Percentiles rank a stretch among this genome's conserved stretches.
Evolutionary conservation across 2,797 vertebrate species (phyloP).

Genomic region (Gallinago stenura): DNA sequence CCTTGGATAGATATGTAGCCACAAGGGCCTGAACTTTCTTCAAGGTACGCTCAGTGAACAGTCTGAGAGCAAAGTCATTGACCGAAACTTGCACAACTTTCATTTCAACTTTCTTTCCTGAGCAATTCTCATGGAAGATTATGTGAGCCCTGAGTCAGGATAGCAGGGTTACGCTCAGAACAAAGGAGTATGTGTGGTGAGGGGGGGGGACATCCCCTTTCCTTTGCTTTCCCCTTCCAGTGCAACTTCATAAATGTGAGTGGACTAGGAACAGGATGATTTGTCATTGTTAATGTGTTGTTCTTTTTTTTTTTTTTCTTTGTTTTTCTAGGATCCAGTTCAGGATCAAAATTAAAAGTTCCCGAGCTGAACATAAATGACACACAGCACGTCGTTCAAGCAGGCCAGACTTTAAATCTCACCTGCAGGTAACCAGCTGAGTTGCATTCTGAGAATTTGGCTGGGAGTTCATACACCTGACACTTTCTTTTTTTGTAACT

Average conservation of each 20-base stretch:
- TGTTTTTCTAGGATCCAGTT: slow-evolving; percentile 83
- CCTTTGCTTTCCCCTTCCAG: background rate
- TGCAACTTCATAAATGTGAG: background rate
- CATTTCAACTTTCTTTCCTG: background rate
- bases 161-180: background rate
- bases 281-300: slow-evolving; percentile 44
- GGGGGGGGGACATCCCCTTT: background rate
- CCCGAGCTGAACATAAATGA: slow-evolving; percentile 88
- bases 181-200: background rate
- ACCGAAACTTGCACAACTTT: background rate
- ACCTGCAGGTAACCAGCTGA: slow-evolving; percentile 89
- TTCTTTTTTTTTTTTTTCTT: background rate
- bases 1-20: background rate
- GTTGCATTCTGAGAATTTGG: background rate
- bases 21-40: background rate
- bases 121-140: background rate
- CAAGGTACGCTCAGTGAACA: background rate
- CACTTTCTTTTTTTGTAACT: background rate
- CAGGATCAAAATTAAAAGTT: slow-evolving; percentile 84
- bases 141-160: background rate
- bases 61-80: background rate
- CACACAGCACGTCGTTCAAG: slow-evolving; percentile 84
- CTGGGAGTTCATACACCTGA: slow-evolving; percentile 14
- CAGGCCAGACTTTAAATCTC: slow-evolving; percentile 88
- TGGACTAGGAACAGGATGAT: background rate